Evolutionary conservation across 1,140 invertebrate genomes (phyloP).

Genomic region (Tachypleus tridentatus): DNA sequence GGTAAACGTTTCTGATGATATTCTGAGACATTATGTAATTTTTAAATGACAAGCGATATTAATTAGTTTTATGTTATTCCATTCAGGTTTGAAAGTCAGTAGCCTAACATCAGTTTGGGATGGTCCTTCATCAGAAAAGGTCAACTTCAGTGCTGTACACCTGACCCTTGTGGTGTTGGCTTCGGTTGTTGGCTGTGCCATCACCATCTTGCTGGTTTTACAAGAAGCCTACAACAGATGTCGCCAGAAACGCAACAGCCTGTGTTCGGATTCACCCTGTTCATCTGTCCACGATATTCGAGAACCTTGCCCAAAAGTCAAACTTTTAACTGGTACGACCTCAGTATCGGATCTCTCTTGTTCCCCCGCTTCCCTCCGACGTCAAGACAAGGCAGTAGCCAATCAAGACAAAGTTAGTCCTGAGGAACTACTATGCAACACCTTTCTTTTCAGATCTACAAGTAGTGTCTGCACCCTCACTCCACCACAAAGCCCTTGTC

Average conservation of each 20-base stretch:
- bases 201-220: constrained; percentile 9
- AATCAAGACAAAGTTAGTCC: constrained; percentile 2
- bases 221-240: background rate
- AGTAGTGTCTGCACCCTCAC: background rate
- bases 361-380: constrained; percentile 1
- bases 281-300: too few relatives aligned
- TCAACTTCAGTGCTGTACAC: constrained; percentile 13
- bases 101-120: too few relatives aligned
- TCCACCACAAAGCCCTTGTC: background rate
- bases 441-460: constrained; percentile 16
- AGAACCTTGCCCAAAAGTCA: background rate
- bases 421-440: constrained; percentile 19
- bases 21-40: too few relatives aligned
- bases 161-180: constrained; percentile 14
- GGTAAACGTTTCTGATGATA: too few relatives aligned
- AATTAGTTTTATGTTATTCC: too few relatives aligned
- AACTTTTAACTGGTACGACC: background rate
- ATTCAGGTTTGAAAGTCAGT: too few relatives aligned
- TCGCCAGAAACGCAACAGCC: too few relatives aligned
- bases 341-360: constrained; percentile 17
- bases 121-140: too few relatives aligned
- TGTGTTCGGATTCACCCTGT: too few relatives aligned
- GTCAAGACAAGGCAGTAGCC: background rate
- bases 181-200: constrained; percentile 9
- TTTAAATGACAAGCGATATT: too few relatives aligned